A percentile compares a stretch with the other conserved stretches of the same genome.
These are phyloP conservation scores for Anneissia japonica DNA, from an alignment of 35 echinoderm and acorn worm species.

Conservation along the genomic window DNA sequence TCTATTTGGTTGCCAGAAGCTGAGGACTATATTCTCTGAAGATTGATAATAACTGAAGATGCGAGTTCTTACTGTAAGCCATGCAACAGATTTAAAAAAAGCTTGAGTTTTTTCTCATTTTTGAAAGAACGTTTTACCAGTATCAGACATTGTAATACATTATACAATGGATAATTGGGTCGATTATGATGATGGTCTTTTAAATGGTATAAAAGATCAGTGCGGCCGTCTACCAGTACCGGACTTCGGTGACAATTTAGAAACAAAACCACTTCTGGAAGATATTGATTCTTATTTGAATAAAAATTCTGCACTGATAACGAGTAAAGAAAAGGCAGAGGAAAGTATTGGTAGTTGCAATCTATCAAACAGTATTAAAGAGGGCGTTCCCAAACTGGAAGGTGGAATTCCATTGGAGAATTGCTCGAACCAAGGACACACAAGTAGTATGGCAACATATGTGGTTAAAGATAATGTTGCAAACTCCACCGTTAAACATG, in stretches of 20 bases:
- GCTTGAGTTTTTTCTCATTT: no score
- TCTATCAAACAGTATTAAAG: background rate
- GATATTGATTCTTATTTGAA: background rate
- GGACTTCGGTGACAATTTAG: background rate
- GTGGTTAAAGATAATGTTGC: background rate
- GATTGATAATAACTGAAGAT: no score
- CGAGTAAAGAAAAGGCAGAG: background rate
- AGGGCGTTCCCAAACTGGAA: background rate
- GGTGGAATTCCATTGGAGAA: background rate
- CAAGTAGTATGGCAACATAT: background rate
- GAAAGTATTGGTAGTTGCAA: background rate
- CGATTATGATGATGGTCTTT: background rate
- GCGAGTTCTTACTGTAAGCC: no score
- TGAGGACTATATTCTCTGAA: no score
- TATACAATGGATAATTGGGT: background rate
- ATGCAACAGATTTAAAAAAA: no score
- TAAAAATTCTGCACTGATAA: background rate
- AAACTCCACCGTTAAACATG: background rate
- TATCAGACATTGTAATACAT: no score
- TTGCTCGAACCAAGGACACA: background rate
- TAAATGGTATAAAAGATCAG: background rate
- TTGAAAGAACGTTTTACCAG: background rate
- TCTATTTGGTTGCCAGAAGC: no score
- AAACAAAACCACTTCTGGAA: background rate
- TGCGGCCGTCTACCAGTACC: background rate